phyloP scores from a whole-genome alignment of 2,797 vertebrate species.

The Xenopus petersii region DNA sequence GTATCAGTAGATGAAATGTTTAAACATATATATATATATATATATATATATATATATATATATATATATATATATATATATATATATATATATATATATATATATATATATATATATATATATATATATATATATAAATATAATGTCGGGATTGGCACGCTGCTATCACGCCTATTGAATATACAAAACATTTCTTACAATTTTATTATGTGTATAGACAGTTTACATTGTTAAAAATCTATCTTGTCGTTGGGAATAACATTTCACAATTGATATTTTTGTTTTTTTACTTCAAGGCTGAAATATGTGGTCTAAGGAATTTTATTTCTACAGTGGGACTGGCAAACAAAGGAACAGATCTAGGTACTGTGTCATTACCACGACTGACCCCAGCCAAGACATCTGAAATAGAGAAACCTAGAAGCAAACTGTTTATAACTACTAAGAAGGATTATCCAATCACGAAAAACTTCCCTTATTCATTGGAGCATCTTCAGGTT shows the following conservation, averaged over 20 bases:
- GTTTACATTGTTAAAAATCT: no score
- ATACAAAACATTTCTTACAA: no score
- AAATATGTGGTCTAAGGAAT: slow-evolving; percentile 79
- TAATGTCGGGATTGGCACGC: no score
- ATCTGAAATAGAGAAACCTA: slow-evolving; percentile 89
- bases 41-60: no score
- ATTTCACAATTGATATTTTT: background rate
- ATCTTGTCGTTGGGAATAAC: background rate
- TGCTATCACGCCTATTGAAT: no score
- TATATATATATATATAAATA: no score
- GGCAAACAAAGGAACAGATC: slow-evolving; percentile 78
- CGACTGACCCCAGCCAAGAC: slow-evolving; percentile 78
- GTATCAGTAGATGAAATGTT: no score
- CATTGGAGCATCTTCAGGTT: slow-evolving; percentile 88
- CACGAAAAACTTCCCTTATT: slow-evolving; percentile 84
- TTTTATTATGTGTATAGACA: no score
- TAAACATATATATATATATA: no score
- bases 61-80: no score
- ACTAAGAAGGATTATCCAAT: slow-evolving; percentile 91
- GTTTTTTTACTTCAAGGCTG: slow-evolving; percentile 69
- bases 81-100: no score
- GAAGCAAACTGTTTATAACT: slow-evolving; percentile 84
- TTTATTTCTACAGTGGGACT: slow-evolving; percentile 87
- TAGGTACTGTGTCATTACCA: slow-evolving; percentile 72
- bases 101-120: no score